A percentile compares a stretch with the other conserved stretches of the same genome.
Conservation (phyloP, 2,797 vertebrate species). For the Natrix natrix region DNA sequence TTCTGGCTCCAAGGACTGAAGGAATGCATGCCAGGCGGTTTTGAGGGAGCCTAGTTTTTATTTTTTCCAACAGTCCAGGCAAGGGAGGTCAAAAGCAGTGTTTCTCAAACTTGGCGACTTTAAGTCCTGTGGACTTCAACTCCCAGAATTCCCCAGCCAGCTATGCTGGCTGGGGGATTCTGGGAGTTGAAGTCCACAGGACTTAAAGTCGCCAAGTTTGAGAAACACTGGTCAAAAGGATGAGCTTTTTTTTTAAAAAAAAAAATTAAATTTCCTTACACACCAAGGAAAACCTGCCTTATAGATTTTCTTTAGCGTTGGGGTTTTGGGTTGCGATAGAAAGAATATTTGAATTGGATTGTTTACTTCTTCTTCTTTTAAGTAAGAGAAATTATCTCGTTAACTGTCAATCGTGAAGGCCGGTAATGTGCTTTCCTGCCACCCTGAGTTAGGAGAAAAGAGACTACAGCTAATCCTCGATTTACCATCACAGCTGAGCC, state of each 20-base stretch:
- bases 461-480: neutral
- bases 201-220: no score
- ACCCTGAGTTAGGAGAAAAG: neutral
- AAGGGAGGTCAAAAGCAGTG: neutral
- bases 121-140: no score
- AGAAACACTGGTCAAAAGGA: neutral
- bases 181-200: no score
- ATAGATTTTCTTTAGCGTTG: neutral
- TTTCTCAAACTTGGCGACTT: no score
- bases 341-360: neutral
- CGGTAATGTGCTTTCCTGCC: neutral
- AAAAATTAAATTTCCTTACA: neutral
- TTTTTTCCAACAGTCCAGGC: neutral
- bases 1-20: neutral
- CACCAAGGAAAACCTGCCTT: neutral
- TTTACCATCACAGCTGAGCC: neutral
- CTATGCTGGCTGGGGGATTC: no score
- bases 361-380: neutral
- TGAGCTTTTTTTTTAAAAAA: neutral
- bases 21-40: neutral
- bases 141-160: no score
- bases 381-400: neutral
- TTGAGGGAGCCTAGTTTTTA: neutral
- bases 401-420: neutral
- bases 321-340: neutral